phyloP scores from a whole-genome alignment of 2,797 vertebrate genomes.

The Loriculus beryllinus region DNA sequence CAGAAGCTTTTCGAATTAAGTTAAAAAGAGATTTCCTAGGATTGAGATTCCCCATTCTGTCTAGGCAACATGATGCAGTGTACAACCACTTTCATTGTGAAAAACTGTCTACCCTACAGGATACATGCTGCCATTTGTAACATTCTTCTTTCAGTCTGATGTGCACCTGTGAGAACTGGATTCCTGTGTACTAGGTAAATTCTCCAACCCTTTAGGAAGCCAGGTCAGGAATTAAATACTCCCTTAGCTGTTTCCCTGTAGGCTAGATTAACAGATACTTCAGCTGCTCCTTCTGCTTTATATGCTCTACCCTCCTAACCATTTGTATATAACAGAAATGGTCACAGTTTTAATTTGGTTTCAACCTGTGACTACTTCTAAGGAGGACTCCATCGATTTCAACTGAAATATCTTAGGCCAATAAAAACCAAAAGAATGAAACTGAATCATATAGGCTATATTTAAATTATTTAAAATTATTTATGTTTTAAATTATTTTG shows the following conservation, averaged over 20 bases:
- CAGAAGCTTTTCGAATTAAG: neutral
- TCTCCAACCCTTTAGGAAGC: neutral
- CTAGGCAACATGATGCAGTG: neutral
- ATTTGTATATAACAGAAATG: neutral
- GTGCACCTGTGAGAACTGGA: fast-evolving
- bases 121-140: neutral
- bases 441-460: neutral
- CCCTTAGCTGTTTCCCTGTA: neutral
- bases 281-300: neutral
- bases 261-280: neutral
- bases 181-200: neutral
- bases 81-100: neutral
- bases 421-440: neutral
- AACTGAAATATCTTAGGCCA: neutral
- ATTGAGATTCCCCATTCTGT: neutral
- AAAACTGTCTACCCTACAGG: neutral
- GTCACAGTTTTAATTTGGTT: neutral
- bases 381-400: neutral
- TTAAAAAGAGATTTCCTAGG: neutral
- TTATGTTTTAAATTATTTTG: neutral
- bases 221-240: neutral
- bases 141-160: neutral
- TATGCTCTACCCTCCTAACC: neutral
- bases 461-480: neutral
- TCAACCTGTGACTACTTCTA: neutral